These are phyloP conservation scores for Halcyon senegalensis DNA, from an alignment of 2,113 vertebrate species.

Conservation along the genomic window DNA sequence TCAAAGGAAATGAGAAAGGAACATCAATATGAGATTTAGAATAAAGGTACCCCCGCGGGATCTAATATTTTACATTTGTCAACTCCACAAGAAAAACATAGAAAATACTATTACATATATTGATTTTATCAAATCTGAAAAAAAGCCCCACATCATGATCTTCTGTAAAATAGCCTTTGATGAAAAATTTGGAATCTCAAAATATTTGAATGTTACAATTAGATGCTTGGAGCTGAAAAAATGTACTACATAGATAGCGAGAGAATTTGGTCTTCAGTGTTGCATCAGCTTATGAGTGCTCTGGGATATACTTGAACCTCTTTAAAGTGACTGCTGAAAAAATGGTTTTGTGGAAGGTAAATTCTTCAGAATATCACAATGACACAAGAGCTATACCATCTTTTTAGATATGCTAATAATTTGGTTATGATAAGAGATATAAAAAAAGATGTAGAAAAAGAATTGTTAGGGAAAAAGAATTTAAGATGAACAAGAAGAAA, in stretches of 20 bases:
- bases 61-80: neutral
- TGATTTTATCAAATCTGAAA: neutral
- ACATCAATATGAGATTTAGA: neutral
- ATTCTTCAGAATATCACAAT: neutral
- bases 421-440: neutral
- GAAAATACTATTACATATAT: neutral
- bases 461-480: neutral
- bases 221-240: neutral
- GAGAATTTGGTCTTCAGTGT: neutral
- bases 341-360: neutral
- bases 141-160: no score
- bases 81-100: neutral
- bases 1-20: neutral
- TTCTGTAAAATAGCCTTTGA: neutral
- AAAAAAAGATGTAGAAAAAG: neutral
- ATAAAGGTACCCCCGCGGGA: neutral
- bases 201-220: neutral
- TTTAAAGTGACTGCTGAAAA: neutral
- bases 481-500: neutral
- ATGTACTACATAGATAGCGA: neutral
- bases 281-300: neutral
- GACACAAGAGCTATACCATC: neutral
- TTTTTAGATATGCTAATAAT: neutral
- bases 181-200: neutral
- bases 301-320: accelerated